These are phyloP conservation scores for Anoplopoma fimbria DNA, from an alignment of 2,113 vertebrate species.

Conservation along the genomic window DNA sequence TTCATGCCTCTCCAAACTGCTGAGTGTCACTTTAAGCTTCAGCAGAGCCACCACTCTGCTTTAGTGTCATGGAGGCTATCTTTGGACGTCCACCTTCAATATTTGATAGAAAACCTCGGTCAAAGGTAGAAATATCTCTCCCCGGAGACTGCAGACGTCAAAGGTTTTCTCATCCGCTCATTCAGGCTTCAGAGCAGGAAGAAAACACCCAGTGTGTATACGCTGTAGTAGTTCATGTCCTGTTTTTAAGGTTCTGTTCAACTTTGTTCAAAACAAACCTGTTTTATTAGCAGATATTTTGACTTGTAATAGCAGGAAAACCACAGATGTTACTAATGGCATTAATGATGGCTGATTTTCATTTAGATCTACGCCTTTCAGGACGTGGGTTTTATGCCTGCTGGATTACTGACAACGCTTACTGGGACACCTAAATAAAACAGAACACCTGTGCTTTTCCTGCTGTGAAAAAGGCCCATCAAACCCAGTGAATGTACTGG, in stretches of 20 bases:
- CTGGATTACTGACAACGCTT: background rate
- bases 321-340: background rate
- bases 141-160: conserved; percentile 56
- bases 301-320: background rate
- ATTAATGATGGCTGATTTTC: background rate
- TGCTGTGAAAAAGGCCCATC: too few species aligned
- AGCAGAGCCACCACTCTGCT: conserved; percentile 59
- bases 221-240: background rate
- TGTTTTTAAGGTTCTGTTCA: conserved; percentile 3
- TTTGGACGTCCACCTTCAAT: conserved; percentile 74
- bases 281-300: too few species aligned
- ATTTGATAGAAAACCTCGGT: conserved; percentile 79
- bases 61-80: conserved; percentile 62
- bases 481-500: background rate
- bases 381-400: background rate
- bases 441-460: background rate
- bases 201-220: background rate
- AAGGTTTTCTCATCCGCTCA: conserved; percentile 7
- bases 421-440: too few species aligned
- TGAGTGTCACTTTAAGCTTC: conserved; percentile 59
- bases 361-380: background rate
- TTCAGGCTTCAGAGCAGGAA: conserved; percentile 35
- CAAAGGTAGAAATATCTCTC: conserved; percentile 74
- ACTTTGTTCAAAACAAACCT: too few species aligned
- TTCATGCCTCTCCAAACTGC: conserved; percentile 36